phyloP scores from a whole-genome alignment of 1,140 invertebrate species.

The Yoshiicerus persimilis region DNA sequence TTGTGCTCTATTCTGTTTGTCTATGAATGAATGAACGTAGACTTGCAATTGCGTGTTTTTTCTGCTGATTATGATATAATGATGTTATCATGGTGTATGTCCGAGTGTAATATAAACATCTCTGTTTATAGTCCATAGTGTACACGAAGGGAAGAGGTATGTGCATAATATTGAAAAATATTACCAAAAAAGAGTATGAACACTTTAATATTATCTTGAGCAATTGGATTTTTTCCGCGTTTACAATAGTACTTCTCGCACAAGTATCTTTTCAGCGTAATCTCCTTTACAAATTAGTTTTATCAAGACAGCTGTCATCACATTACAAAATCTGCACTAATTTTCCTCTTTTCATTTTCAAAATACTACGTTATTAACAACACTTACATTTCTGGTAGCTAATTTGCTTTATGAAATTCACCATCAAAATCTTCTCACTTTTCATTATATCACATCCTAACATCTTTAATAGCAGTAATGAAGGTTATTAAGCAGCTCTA shows the following conservation, averaged over 20 bases:
- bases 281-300: not conserved
- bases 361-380: not conserved
- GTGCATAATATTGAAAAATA: not conserved
- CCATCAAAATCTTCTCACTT: not conserved
- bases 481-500: too few species aligned
- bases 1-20: not conserved
- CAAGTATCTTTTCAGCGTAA: not conserved
- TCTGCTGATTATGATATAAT: not conserved
- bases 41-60: not conserved
- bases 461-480: too few species aligned
- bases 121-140: not conserved
- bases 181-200: not conserved
- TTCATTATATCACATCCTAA: not conserved
- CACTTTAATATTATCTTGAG: not conserved
- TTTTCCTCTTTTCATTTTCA: not conserved
- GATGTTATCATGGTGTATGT: not conserved
- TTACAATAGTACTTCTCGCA: not conserved
- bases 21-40: not conserved
- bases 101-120: not conserved
- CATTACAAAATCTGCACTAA: conserved; percentile 9
- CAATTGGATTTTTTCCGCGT: not conserved
- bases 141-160: not conserved
- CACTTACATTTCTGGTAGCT: not conserved
- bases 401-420: not conserved
- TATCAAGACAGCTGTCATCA: not conserved